Conservation (phyloP, 2,797 vertebrate species). For the Hyperoplus immaculatus region DNA sequence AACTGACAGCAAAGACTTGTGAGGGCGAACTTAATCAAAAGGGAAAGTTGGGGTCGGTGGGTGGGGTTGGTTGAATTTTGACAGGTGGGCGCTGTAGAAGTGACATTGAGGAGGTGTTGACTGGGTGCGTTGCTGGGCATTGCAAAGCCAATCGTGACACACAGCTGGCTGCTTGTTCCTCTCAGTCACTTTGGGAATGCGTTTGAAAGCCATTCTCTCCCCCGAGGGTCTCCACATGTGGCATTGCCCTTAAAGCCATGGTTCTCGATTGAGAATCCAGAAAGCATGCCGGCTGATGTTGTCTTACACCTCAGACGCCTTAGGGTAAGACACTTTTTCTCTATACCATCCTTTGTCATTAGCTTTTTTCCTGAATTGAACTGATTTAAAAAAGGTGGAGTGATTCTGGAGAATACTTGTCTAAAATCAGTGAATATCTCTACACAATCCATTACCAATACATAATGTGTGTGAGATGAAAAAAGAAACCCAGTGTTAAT, state of each 20-base stretch:
- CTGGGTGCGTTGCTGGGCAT: conserved; percentile 35
- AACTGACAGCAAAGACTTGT: conserved; percentile 13
- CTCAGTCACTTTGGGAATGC: conserved; percentile 38
- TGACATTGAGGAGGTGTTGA: conserved; percentile 36
- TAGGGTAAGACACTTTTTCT: conserved; percentile 86
- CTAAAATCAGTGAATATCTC: too few relatives aligned
- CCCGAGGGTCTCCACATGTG: conserved; percentile 61
- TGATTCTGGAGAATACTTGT: not conserved
- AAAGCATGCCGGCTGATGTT: conserved; percentile 89
- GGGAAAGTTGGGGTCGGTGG: conserved; percentile 18
- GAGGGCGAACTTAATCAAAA: conserved; percentile 35
- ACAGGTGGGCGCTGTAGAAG: conserved; percentile 41
- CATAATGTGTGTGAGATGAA: too few relatives aligned
- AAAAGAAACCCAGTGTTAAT: too few relatives aligned
- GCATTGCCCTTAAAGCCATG: conserved; percentile 72
- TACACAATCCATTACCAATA: too few relatives aligned
- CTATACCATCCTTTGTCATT: not conserved
- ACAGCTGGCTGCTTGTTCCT: conserved; percentile 28
- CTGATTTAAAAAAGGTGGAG: not conserved
- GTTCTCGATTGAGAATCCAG: conserved; percentile 81
- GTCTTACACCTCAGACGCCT: conserved; percentile 86
- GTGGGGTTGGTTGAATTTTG: conserved; percentile 29
- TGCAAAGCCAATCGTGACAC: conserved; percentile 36
- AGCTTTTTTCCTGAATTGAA: not conserved
- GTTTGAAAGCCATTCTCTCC: conserved; percentile 35